Base-by-base conservation (phyloP, 2,113 vertebrate genomes). In the Anas platyrhynchos region DNA sequence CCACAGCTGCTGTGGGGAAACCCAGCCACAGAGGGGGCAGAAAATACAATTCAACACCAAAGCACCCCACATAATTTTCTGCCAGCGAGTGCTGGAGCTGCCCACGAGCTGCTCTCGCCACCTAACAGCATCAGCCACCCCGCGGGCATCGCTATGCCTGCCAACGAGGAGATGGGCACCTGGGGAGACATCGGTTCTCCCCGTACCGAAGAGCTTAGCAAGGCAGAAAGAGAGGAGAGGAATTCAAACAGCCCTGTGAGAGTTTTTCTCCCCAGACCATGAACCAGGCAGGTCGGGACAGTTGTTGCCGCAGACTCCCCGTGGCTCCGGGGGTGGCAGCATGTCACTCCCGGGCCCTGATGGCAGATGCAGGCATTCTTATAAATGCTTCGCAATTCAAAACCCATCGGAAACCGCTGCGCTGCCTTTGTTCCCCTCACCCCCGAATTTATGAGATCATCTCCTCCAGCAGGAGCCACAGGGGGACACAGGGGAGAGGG, bases 121-220 rank as follows among this genome's bases (percentile, higher is more conserved):
- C 3, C 1, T 7, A 20, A 46, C 14, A 0, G 0, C 69, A 0
- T 0, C 56, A 83, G 43, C 23, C 0, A 0, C 32, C 41, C 34
- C 1, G 1, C 3, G n/a, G 52, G n/a, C 23, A 90, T 68, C 27
- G 5, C 71, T 76, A n/a, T 52, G 61, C 65, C n/a, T 26, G 73
- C 20, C 50, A 13, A 25, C 13, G 2, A 52, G 50, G 23, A 52
- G 50, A 52, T 52, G 23, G 50, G 13, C 23, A 13, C 50, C 50
- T 7, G 23, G 50, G 50, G 50, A 52, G 50, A 52, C 22, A 25
- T 52, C 23, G 4, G 50, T 52, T 26, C 50, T 52, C 50, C 21
- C 18, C 55, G 41, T 16, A 66, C 10, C 50, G 78, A 95, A 56
- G n/a, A 72, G 17, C 7, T 80, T 46, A 36, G 3, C 6, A 56